Evolutionary conservation across 2,113 vertebrate genomes (phyloP), one percentile per base, ranked within the genome.

Genomic region (Pseudorectes ferrugineus): DNA sequence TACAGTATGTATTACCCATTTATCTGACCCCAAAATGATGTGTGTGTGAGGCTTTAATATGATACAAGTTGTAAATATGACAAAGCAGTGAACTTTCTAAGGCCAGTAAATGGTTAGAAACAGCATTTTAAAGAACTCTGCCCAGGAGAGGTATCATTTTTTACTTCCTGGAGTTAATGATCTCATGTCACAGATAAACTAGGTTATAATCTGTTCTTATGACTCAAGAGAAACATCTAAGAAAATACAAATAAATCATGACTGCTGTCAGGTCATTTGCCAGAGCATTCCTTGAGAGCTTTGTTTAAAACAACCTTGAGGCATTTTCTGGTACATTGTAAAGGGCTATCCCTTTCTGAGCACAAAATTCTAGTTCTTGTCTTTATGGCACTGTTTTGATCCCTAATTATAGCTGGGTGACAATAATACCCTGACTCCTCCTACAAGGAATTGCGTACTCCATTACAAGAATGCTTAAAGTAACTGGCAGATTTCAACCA

Each of bases 151-250:
- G 21, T 77, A 59, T 84, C 46, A 67, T 95, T 96, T 95, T 68
- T 95, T 88, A 84, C 55, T 81, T 94, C 73, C 65, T 86, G 31
- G 36, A 92, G 17, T 72, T 96, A 97, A 94, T 92, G 91, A 92
- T 96, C 92, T 84, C 43, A 24, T 74, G 83, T 86, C 91, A 86
- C 65, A 91, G 91, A 84, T 87, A 94, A 95, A 94, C 87, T 89
- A 63, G 77, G 70, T 91, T 93, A 89, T 95, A 96, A 94, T 95
- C 63, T 88, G 38, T 91, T 95, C n/a, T 84, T 95, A 89, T 57
- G 68, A 78, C 92, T 93, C 63, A 57, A 74, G 91, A 95, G 76
- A 95, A 74, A 86, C 88, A 89, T 88, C 63, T 84, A 74, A 91
- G 79, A 94, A 92, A 92, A 93, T 52, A 89, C 5, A 2, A 89